Evolutionary conservation across 2,797 vertebrate genomes (phyloP).

Genomic region (Tokudaia tokunoshimensis): DNA sequence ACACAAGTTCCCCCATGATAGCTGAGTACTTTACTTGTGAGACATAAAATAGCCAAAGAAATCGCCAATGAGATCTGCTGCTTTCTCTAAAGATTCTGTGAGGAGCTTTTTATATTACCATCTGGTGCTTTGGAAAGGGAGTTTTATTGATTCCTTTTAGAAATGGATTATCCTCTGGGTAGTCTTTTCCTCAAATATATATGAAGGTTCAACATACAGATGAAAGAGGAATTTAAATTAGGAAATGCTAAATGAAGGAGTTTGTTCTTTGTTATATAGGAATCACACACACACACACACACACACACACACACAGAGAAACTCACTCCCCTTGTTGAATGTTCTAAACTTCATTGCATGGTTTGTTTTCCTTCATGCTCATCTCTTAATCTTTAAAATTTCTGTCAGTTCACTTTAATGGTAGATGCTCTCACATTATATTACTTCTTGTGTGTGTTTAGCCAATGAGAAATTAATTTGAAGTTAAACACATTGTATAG

Average conservation of each 20-base stretch:
- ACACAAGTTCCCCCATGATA: background rate
- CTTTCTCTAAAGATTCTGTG: conserved; percentile 12
- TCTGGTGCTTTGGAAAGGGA: conserved; percentile 24
- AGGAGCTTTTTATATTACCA: conserved; percentile 41
- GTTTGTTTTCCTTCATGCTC: conserved; percentile 31
- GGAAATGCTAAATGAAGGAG: conserved; percentile 50
- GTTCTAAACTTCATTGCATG: conserved; percentile 1
- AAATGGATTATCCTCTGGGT: conserved; percentile 36
- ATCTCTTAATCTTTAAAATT: conserved; percentile 47
- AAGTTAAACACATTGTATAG: conserved; percentile 18
- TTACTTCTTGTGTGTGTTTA: background rate
- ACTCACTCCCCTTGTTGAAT: background rate
- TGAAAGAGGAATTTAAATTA: conserved; percentile 65
- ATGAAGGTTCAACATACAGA: background rate
- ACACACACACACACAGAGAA: background rate
- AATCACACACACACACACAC: conserved; percentile 36
- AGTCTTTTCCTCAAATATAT: conserved; percentile 20
- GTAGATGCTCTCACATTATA: background rate
- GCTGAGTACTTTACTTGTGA: background rate
- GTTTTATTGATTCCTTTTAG: conserved; percentile 52
- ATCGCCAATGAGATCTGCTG: background rate
- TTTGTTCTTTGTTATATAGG: conserved; percentile 38
- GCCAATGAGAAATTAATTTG: background rate
- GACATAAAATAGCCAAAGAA: conserved; percentile 26
- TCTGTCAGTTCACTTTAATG: background rate